Evolutionary conservation across 2,113 vertebrate species (phyloP).

Genomic region (Lophius piscatorius): DNA sequence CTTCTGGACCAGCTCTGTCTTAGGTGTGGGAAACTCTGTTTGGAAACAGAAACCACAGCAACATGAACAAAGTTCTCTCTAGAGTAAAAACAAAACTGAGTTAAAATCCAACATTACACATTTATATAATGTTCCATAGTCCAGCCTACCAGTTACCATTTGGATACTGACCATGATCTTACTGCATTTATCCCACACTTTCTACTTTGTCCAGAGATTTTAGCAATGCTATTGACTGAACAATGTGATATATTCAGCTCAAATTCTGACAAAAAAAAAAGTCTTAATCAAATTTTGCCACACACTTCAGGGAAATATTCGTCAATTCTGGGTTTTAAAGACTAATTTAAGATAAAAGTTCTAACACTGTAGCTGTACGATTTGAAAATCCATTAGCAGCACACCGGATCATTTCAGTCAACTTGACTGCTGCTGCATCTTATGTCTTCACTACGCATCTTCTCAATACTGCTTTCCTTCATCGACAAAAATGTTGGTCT

Average conservation of each 20-base stretch:
- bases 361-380: too few species aligned
- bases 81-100: background rate
- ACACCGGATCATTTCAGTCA: too few species aligned
- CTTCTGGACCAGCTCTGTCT: conserved; percentile 98
- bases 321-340: too few species aligned
- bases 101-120: background rate
- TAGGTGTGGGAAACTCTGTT: conserved; percentile 99
- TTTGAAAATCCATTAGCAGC: background rate
- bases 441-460: background rate
- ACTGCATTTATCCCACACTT: background rate
- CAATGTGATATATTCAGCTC: background rate
- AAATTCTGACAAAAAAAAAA: too few species aligned
- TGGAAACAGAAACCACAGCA: conserved; percentile 45
- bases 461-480: background rate
- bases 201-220: background rate
- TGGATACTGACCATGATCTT: background rate
- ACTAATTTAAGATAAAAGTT: too few species aligned
- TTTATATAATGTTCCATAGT: background rate
- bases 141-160: background rate
- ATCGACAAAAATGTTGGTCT: background rate
- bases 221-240: background rate
- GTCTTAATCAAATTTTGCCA: too few species aligned
- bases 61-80: background rate
- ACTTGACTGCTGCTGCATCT: background rate
- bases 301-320: too few species aligned